Conservation (phyloP, 1,140 invertebrate genomes). For the Aphelenchoides fujianensis region DNA sequence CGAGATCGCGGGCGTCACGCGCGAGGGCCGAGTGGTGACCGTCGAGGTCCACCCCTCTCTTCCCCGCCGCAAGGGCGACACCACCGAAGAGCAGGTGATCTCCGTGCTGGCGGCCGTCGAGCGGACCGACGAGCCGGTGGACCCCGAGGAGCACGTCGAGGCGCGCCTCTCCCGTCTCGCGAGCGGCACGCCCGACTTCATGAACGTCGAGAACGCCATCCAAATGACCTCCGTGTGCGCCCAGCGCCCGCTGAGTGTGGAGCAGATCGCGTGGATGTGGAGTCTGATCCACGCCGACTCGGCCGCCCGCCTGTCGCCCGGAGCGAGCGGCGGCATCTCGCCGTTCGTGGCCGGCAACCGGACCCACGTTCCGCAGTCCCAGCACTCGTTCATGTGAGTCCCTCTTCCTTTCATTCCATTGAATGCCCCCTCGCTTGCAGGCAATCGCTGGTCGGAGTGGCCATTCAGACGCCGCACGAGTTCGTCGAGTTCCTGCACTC, state of each 20-base stretch:
- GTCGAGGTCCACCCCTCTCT: background rate
- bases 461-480: conserved; percentile 1
- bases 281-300: background rate
- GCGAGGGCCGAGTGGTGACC: background rate
- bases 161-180: background rate
- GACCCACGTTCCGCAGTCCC: no score
- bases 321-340: background rate
- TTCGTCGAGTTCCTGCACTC: conserved; percentile 4
- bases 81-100: conserved; percentile 1
- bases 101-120: background rate
- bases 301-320: background rate
- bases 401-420: background rate
- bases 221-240: background rate
- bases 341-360: background rate
- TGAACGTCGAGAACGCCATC: background rate
- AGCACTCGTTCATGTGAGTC: background rate
- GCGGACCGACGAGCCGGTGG: background rate
- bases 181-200: background rate
- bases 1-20: background rate
- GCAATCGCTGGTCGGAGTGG: background rate
- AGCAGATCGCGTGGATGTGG: conserved; percentile 6
- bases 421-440: conserved; percentile 7
- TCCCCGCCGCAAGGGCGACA: background rate
- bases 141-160: background rate
- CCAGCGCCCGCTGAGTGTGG: background rate